Base-by-base conservation (phyloP, 92 coral and sea anemone genomes). In the Metridium senile region DNA sequence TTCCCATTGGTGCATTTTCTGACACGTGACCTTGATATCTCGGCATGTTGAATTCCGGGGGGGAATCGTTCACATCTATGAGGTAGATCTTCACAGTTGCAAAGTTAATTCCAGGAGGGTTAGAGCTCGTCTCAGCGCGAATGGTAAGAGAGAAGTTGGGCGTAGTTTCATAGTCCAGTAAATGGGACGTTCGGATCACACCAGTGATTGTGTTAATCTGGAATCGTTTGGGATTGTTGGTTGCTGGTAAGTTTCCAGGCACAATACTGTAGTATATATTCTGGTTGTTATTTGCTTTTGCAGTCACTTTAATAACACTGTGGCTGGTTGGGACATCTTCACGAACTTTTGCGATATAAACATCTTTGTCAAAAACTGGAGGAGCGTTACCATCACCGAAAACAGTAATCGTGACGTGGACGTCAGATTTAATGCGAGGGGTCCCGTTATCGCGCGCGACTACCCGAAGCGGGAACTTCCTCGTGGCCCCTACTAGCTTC, bases 41-140 rank as follows among this genome's bases (percentile, higher is more conserved):
- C 23, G 86, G 79, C 64, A 85, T 79, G 23, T 87, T 76, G 64
- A 96, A 96, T 65, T 92, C 96, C 33, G 99, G 99, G 0, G 97
- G 91, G 20, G 95, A 92, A 70, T 96, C 99, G 72, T 96, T 96
- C 23, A 96, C 91, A 34, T 96, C 99, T 31, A 90, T 87, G 32
- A 96, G 76, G 70, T 82, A 74, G 75, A 96, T 89, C 51, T 89
- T 87, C 25, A 96, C 71, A 11, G 87, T 87, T 16, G 96, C 81
- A 43, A 73, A 92, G 47, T 94, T 79, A 16, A 83, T 79, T 11
- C 90, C 90, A 8, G 90, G 94, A 1, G 90, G 94, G 58, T 80
- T 77, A 9, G 86, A 72, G 11, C 68, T 66, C 29, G 79, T 93
- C 65, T 88, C 85, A 1, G 99, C 99, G 16, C 85, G 93, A 28